A percentile compares a stretch with the other conserved stretches of the same genome.
Conservation (phyloP, 2,113 vertebrate species). For the Eclectus roratus region DNA sequence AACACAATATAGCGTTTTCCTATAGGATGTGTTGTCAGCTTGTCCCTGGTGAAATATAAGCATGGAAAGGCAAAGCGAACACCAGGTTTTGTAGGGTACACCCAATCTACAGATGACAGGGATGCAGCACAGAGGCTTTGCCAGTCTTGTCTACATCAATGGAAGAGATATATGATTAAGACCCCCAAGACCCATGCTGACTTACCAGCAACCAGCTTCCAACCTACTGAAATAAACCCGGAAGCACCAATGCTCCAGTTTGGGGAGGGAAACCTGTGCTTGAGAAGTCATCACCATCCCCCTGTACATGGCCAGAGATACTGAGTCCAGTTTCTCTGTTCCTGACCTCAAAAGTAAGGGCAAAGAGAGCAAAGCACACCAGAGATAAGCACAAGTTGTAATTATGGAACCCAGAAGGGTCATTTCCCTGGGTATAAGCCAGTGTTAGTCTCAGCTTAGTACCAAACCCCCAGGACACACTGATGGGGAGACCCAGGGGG, state of each 20-base stretch:
- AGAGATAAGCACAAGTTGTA: neutral
- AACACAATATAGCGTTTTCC: neutral
- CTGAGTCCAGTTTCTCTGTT: neutral
- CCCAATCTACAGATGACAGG: neutral
- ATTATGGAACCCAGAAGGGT: neutral
- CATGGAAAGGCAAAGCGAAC: neutral
- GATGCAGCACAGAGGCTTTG: neutral
- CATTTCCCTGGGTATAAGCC: neutral
- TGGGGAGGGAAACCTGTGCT: neutral
- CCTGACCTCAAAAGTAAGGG: neutral
- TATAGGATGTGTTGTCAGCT: neutral
- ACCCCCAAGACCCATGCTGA: neutral
- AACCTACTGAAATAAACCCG: neutral
- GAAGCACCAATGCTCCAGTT: neutral
- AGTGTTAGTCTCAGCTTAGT: neutral
- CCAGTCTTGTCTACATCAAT: neutral
- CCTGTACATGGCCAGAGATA: accelerated
- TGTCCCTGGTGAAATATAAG: neutral
- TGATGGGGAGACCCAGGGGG: neutral
- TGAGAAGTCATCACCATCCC: neutral
- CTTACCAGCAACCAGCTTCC: neutral
- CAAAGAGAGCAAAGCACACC: neutral
- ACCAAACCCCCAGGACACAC: neutral
- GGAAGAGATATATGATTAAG: neutral
- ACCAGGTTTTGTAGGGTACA: neutral